Evolutionary conservation across 2,888 invertebrate genomes (phyloP), one percentile per base, ranked within the genome.

Genomic region (Orthosia gracilis): DNA sequence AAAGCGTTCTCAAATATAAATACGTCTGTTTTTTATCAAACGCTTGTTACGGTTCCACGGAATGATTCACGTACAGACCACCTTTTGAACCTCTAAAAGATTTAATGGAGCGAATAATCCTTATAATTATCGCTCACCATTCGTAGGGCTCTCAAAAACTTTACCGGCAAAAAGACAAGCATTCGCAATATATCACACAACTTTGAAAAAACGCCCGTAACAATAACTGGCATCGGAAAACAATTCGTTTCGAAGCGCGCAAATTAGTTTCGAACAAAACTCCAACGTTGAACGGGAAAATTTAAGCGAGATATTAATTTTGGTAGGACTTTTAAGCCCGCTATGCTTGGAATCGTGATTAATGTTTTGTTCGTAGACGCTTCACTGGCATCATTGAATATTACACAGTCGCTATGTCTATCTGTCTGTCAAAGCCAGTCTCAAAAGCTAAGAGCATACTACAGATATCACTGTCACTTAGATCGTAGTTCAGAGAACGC

Each of bases 191-290:
- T 81, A 81, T 82, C 78, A 82, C 65, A 68, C 57, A 80, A 80
- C 71, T 82, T 79, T 54, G 61, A 64, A 80, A 86, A 85, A 81
- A 61, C 54, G 18, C 69, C 57, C 26, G 70, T 45, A 58, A 76
- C 55, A 78, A 74, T 73, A 78, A 80, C 72, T 67, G 75, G 49
- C 73, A 85, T 86, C 76, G 82, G 69, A 83, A 87, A 88, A 86
- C 86, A 82, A 88, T 89, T 88, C 82, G 81, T 85, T 84, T 54
- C 63, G 69, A 70, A 80, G 78, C 75, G 79, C 80, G 67, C 69
- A 83, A 88, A 89, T 89, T 87, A 87, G 86, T 88, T 89, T 63
- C 40, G 57, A 86, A 86, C 85, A 82, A 86, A 82, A 83, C 74
- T 83, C 73, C 74, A 55, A 76, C 72, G 76, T 79, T 78, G 76